Evolutionary conservation across 53 echinoderm and acorn worm genomes (phyloP), one percentile per base, ranked within the genome.

Genomic region (Henricia sp.): DNA sequence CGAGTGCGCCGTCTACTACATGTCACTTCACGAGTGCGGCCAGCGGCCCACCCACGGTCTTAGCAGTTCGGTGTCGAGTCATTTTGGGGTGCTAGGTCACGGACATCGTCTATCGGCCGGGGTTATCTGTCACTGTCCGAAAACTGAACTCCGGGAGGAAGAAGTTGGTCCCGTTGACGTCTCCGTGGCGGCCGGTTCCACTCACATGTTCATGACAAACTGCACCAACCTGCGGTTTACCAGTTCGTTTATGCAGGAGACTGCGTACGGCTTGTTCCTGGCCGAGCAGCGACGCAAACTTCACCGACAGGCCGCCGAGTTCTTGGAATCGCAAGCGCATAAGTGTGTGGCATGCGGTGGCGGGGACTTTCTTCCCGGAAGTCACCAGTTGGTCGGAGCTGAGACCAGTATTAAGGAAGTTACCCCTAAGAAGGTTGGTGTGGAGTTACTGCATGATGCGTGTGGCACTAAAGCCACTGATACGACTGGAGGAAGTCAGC

Each of bases 331-430:
- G 11, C 89, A 90, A 39, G 99, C 99, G 5, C 99, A 99, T 65
- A 94, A 92, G 56, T 99, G 99, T 66, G 77, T 86, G 67, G 82
- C 92, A 0, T 99, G 99, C 77, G 99, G 99, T 10, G 85, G 94
- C 5, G 99, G 99, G 27, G 92, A 92, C 36, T 99, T 99, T 82
- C 70, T 94, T 0, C 92, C 92, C 17, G 85, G 88, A 0, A 30
- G 86, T 24, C 86, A 90, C 29, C 90, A 46, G 77, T 52, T 12
- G n/a, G 54, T 36, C 19, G 77, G 23, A 17, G n/a, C n/a, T n/a
- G 80, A 80, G 50, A 64, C 80, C n/a, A n/a, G 16, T 25, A 19
- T 50, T 32, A 65, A 65, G n/a, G 24, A n/a, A 12, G 21, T 10
- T 2, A 85, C 67, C 37, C 68, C 52, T 1, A 80, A 82, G 44